Evolutionary conservation across 2,888 invertebrate genomes (phyloP).

Genomic region (Eurytoma californica): DNA sequence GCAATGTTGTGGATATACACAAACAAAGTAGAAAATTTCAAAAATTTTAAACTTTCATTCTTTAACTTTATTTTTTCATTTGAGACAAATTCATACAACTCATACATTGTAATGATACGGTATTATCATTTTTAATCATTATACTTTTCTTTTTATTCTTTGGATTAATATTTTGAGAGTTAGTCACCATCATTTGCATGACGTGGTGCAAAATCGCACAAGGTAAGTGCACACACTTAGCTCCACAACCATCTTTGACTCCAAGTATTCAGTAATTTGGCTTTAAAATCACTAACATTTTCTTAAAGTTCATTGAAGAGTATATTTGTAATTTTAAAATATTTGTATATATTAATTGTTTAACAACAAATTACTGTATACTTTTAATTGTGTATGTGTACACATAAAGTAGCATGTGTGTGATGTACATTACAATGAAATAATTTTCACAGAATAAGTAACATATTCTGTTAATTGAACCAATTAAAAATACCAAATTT

Average conservation of each 20-base stretch:
- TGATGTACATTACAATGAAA: slow-evolving; percentile 62
- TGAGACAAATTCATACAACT: neutral
- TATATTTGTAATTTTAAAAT: neutral
- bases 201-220: slow-evolving; percentile 57
- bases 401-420: slow-evolving; percentile 64
- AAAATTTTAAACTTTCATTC: neutral
- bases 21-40: slow-evolving; percentile 57
- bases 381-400: slow-evolving; percentile 60
- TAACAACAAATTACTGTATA: slow-evolving; percentile 60
- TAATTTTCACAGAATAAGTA: slow-evolving; percentile 4
- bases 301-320: slow-evolving; percentile 1
- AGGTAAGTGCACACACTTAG: slow-evolving; percentile 71
- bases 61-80: slow-evolving; percentile 1
- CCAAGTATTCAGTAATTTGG: slow-evolving; percentile 71
- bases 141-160: too few species aligned
- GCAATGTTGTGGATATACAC: slow-evolving; percentile 70
- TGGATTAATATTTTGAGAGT: slow-evolving; percentile 52
- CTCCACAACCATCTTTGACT: slow-evolving; percentile 74
- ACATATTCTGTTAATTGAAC: neutral
- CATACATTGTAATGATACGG: too few species aligned
- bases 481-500: slow-evolving; percentile 9
- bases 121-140: too few species aligned
- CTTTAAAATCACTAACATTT: neutral
- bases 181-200: slow-evolving; percentile 58
- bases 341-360: slow-evolving; percentile 62